Evolutionary conservation across 2,113 vertebrate genomes (phyloP), one percentile per base, ranked within the genome.

Genomic region (Seriola rivoliana): DNA sequence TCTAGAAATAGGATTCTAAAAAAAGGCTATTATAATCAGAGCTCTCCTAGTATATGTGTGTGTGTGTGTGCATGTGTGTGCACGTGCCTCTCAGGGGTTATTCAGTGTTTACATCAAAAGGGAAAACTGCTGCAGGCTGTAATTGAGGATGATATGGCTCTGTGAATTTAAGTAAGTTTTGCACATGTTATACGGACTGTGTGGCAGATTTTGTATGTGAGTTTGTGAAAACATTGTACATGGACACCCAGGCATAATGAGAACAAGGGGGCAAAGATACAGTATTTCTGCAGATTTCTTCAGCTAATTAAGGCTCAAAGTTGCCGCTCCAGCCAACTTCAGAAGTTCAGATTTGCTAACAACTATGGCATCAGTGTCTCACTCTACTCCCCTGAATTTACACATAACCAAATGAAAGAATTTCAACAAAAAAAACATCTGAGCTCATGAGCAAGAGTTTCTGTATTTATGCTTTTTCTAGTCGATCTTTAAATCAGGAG

Each of bases 281-380:
- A 13, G 14, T 71, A 85, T 85, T 85, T 78, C 85, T 70, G 59
- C 71, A 79, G 66, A 72, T 86, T 92, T 90, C 81, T 84, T 80
- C 78, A 85, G 71, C 84, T 89, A 89, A 86, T 90, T 89, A 84
- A 80, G 36, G 75, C 75, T 80, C 71, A 87, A 62, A 79, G 82
- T 85, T 75, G 68, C 42, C 5, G 2, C 25, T 68, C 17, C 60
- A 67, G 59, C 54, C 12, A 4, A 76, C 58, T 75, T 78, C 70
- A 54, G 36, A 72, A 73, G 75, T 82, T 71, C 44, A 67, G 48
- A 71, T 62, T 29, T 57, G 46, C 46, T 59, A 60, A 76, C 69
- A 73, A 71, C 75, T 34, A 32, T n/a, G 36, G 13, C 65, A 57
- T 75, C 78, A 48, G 59, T n/a, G 73, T 70, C 40, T 81, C 23